Base-by-base conservation (phyloP, 92 coral and sea anemone species). In the Desmophyllum pertusum region DNA sequence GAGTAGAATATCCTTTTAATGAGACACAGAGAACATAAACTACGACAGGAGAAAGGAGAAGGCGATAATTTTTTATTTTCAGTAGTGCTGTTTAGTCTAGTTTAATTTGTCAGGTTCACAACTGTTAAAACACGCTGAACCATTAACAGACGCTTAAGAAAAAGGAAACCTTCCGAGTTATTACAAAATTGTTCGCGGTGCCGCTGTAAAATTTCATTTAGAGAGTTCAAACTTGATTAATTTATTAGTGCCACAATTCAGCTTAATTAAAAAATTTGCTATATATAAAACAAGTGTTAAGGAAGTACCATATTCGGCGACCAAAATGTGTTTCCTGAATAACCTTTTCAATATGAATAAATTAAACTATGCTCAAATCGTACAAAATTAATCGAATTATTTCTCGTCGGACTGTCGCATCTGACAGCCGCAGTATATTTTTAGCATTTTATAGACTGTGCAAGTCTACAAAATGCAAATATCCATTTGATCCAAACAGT, bases 391-490 rank as follows among this genome's bases (percentile, higher is more conserved):
- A 53, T 35, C 23, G 37, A 33, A 51, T 31, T 36, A 75, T 37
- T 75, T 52, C 45, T 52, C 79, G 29, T 75, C 61, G 45, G 31
- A 33, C 33, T 75, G 42, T 75, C 79, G 19, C n/a, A 35, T 33
- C 30, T 18, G 66, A 33, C 46, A 31, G 36, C 52, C 79, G 19
- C n/a, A 19, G 48, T 50, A n/a, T n/a, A 19, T 75, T 50, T 75
- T 33, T 31, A 33, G 30, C 65, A 52, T 75, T 36, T 31, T 35
- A 31, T 30, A 23, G 42, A 35, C 27, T 18, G 55, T 50, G 18
- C 18, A 19, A 31, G 21, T 31, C 45, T 35, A 3, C 33, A 35
- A 46, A n/a, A 73, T 73, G 71, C 53, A 64, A 40, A 45, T 68
- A 35, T 14, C 29, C 40, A 31, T 43, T 66, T 48, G 27, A 41